phyloP scores from a whole-genome alignment of 1,140 invertebrate species.

The Drosophila fuyamai region DNA sequence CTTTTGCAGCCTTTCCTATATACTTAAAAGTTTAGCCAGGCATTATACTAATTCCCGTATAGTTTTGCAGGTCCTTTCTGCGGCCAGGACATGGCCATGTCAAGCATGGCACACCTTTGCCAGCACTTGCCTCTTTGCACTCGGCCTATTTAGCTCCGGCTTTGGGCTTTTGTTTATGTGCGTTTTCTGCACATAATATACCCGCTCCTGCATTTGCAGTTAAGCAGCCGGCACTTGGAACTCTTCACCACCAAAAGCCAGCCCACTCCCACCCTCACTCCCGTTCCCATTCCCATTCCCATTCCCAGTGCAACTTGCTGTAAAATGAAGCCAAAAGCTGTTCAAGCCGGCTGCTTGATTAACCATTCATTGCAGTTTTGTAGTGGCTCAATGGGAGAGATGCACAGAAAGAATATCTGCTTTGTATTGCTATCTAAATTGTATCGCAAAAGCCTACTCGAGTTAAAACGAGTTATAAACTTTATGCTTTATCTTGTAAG shows the following conservation, averaged over 20 bases:
- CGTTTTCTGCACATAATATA: constrained; percentile 69
- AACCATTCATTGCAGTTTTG: constrained; percentile 82
- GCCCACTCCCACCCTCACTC: neutral
- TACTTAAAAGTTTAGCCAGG: constrained; percentile 32
- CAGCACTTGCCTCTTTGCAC: constrained; percentile 47
- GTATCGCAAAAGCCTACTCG: too few relatives aligned
- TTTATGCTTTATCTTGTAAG: too few relatives aligned
- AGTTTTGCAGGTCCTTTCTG: constrained; percentile 38
- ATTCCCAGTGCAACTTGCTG: constrained; percentile 60
- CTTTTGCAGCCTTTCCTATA: constrained; percentile 10
- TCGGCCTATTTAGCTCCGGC: constrained; percentile 67
- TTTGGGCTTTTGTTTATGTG: constrained; percentile 65
- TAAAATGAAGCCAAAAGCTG: constrained; percentile 78
- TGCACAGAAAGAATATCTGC: neutral
- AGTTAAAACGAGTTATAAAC: too few relatives aligned
- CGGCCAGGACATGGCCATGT: constrained; percentile 37
- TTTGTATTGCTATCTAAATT: neutral
- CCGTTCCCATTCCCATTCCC: constrained; percentile 10
- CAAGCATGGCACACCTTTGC: constrained; percentile 40
- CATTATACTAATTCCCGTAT: constrained; percentile 43
- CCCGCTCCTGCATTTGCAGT: constrained; percentile 19
- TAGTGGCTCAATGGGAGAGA: constrained; percentile 68
- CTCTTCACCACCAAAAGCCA: constrained; percentile 3
- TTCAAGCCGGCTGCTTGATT: constrained; percentile 79
- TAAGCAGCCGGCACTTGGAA: constrained; percentile 39